phyloP scores from a whole-genome alignment of 2,113 vertebrate species.

The Prolemur simus region DNA sequence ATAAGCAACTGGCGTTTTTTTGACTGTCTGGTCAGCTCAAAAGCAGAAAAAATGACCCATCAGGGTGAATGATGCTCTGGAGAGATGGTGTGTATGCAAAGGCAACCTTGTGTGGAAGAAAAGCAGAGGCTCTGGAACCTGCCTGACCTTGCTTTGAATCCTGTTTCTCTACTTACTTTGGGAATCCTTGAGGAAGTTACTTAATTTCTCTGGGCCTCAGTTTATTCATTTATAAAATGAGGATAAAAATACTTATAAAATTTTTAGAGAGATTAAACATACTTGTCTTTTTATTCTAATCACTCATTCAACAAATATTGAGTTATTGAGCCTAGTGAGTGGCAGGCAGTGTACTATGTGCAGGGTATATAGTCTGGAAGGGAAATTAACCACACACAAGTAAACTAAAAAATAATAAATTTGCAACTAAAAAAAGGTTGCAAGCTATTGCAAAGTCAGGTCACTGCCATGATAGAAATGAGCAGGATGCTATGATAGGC shows the following conservation, averaged over 20 bases:
- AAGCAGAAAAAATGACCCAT: background rate
- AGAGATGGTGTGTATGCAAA: background rate
- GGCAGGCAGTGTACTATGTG: background rate
- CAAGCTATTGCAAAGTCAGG: background rate
- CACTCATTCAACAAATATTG: background rate
- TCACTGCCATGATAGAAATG: background rate
- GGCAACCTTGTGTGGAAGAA: background rate
- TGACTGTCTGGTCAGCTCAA: background rate
- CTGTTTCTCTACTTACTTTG: background rate
- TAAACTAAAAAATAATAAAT: background rate
- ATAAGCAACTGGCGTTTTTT: slow-evolving; percentile 28
- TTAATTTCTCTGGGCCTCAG: background rate
- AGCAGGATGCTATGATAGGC: background rate
- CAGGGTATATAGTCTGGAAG: background rate
- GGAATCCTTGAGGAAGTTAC: background rate
- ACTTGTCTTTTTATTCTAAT: background rate
- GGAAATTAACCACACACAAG: background rate
- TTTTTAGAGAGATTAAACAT: background rate
- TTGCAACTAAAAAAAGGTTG: background rate
- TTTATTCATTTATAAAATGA: background rate
- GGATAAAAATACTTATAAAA: background rate
- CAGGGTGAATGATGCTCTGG: background rate
- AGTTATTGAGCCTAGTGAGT: background rate
- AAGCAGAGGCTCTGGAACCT: background rate
- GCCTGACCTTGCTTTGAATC: background rate